Evolutionary conservation across 2,113 vertebrate species (phyloP).

Genomic region (Aythya baeri): DNA sequence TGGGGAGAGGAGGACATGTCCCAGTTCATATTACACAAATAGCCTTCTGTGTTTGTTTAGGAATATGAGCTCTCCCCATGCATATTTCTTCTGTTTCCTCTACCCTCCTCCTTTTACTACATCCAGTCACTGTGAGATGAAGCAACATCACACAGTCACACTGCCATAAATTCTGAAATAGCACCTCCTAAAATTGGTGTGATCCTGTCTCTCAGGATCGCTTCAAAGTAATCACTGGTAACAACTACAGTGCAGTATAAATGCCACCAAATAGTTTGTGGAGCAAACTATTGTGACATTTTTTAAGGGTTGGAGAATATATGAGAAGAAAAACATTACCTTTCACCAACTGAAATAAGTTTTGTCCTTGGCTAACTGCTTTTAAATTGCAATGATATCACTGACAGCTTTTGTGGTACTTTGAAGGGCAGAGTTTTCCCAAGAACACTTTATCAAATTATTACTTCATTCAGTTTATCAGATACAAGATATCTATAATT

Average conservation of each 20-base stretch:
- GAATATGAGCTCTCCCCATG: not conserved
- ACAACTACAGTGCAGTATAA: not conserved
- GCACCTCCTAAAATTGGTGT: not conserved
- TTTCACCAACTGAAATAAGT: not conserved
- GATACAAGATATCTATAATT: not conserved
- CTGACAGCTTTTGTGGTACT: not conserved
- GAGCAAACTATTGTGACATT: not conserved
- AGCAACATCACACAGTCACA: not conserved
- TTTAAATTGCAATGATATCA: not conserved
- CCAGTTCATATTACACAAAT: rapidly evolving
- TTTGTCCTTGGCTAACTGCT: not conserved
- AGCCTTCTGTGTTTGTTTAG: not conserved
- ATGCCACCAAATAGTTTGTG: not conserved
- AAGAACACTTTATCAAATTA: not conserved
- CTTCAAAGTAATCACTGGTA: not conserved
- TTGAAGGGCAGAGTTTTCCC: not conserved
- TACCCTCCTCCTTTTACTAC: not conserved
- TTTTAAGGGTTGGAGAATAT: not conserved
- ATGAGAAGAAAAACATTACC: not conserved
- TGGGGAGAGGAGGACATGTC: rapidly evolving
- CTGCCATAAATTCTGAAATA: not conserved
- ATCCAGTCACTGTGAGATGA: not conserved
- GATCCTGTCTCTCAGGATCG: not conserved
- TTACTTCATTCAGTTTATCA: not conserved
- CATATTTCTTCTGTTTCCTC: not conserved